Percentiles rank a stretch among this genome's conserved stretches.
Conservation (phyloP, 2,797 vertebrate genomes). For the Sylvilagus floridanus region DNA sequence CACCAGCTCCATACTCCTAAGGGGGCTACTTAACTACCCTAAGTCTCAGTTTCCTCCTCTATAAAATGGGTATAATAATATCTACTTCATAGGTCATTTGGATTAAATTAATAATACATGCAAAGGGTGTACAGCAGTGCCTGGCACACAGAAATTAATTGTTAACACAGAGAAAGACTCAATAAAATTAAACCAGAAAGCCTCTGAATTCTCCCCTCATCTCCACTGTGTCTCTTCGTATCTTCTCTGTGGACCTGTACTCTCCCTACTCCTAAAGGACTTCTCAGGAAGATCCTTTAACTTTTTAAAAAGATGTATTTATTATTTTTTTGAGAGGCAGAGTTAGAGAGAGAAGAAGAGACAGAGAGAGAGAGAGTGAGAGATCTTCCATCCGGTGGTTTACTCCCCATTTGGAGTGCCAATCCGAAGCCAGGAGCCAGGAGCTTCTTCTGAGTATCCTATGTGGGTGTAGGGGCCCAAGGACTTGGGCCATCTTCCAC, state of each 20-base stretch:
- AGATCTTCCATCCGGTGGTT: no score
- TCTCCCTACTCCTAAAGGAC: neutral
- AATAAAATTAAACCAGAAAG: constrained; percentile 51
- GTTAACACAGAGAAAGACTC: neutral
- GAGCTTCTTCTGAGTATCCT: no score
- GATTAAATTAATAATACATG: constrained; percentile 35
- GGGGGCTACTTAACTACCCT: neutral
- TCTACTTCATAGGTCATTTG: neutral
- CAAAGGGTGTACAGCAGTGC: neutral
- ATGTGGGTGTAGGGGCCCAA: no score
- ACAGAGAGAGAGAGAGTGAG: no score
- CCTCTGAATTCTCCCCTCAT: constrained; percentile 37
- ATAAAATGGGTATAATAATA: neutral
- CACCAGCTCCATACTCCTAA: neutral
- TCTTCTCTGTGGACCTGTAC: neutral
- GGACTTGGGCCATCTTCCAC: no score
- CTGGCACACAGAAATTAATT: neutral
- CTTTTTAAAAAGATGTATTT: neutral
- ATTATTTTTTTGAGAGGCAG: neutral
- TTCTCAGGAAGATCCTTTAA: neutral
- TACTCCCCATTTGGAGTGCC: no score
- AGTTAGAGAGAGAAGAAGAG: no score
- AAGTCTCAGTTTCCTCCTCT: neutral
- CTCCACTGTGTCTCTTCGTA: neutral
- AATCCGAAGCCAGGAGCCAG: no score